A percentile compares a stretch with the other conserved stretches of the same genome.
Evolutionary conservation across 2,888 invertebrate species (phyloP).

Genomic region (Mesopsocus fuscifrons): DNA sequence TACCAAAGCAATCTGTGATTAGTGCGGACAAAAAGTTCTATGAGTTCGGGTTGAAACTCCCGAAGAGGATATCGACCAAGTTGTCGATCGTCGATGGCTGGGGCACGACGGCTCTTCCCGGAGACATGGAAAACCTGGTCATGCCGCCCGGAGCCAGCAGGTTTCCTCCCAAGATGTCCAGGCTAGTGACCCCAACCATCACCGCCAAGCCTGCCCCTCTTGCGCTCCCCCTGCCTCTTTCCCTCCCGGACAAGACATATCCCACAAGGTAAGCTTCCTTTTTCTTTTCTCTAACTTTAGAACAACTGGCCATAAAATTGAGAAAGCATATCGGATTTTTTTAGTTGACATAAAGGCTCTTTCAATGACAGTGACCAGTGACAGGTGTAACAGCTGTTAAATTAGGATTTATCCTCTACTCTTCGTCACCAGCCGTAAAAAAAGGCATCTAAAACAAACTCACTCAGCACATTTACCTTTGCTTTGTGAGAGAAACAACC

Average conservation of each 20-base stretch:
- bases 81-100: not conserved
- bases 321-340: too few species aligned
- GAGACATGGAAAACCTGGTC: constrained; percentile 2
- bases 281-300: too few species aligned
- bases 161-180: not conserved
- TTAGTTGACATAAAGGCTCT: too few species aligned
- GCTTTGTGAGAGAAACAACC: too few species aligned
- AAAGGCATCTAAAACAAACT: too few species aligned
- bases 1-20: constrained; percentile 5
- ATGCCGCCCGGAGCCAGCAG: not conserved
- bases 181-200: not conserved
- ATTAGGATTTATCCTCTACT: too few species aligned
- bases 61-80: constrained; percentile 4
- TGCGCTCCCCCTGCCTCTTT: not conserved
- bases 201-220: not conserved
- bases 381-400: too few species aligned
- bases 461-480: too few species aligned
- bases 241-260: not conserved
- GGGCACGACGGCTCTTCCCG: not conserved
- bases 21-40: not conserved
- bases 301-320: too few species aligned
- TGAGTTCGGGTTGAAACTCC: constrained; percentile 5
- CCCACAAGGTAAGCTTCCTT: not conserved
- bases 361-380: too few species aligned
- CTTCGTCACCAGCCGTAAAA: too few species aligned